Base-by-base conservation (phyloP, 2,888 invertebrate species). In the Lacanobia wlatinum region DNA sequence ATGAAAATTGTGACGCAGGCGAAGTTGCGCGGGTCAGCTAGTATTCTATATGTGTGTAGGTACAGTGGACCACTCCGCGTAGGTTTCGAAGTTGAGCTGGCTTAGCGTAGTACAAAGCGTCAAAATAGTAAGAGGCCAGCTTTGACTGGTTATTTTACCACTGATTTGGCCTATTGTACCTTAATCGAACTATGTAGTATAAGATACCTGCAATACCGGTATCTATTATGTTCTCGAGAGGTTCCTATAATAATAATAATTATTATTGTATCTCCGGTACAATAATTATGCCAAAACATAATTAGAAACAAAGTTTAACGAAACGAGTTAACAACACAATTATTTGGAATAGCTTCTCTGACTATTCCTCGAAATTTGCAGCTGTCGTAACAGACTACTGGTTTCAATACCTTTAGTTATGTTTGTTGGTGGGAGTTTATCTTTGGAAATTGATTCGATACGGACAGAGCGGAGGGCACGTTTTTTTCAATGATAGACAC, bases 221-320 rank as follows among this genome's bases (percentile, higher is more conserved):
- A 34, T 34, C 34, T 34, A 34, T 34, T 34, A 34, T 2, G 21
- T 48, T 59, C 21, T 59, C 34, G 23, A 34, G 50, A 50, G 21
- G 28, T 23, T 6, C 16, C 46, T 58, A 59, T 60, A 52, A 23
- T n/a, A n/a, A n/a, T n/a, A n/a, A n/a, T n/a, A n/a, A n/a, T n/a
- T n/a, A n/a, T n/a, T n/a, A n/a, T n/a, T n/a, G n/a, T n/a, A n/a
- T 38, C 23, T 38, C 43, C 8, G 14, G 23, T 21, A n/a, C 52
- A 72, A 46, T 71, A 72, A 72, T 46, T 23, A 46, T 18, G 46
- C 43, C 10, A n/a, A 53, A 55, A 61, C 28, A 18, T 64, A 48
- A 65, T 74, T 46, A 59, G 52, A 21, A 64, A 28, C 59, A 2
- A 59, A 73, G 52, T 73, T 74, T 48, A 28, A 52, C 61, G 12